These are phyloP conservation scores for Onychorhynchus coronatus DNA, from an alignment of 2,113 vertebrate species.

Conservation along the genomic window DNA sequence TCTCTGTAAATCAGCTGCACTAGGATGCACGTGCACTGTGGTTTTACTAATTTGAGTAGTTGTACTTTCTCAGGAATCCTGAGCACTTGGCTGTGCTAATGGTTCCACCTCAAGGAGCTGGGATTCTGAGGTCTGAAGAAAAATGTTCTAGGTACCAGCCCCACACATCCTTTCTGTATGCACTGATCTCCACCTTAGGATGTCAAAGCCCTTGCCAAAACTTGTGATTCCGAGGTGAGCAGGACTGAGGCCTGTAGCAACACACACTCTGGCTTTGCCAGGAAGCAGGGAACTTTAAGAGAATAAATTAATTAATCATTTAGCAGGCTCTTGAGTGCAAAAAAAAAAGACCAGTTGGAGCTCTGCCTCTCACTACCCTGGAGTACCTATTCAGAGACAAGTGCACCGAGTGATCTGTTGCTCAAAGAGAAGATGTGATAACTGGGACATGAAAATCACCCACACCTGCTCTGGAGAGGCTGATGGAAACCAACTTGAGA, in stretches of 20 bases:
- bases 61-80: background rate
- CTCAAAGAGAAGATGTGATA: background rate
- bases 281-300: background rate
- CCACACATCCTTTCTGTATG: background rate
- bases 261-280: background rate
- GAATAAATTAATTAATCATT: background rate
- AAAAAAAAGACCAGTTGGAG: background rate
- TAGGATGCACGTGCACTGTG: background rate
- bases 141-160: fast-evolving
- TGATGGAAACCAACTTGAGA: background rate
- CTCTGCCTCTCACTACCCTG: background rate
- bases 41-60: background rate
- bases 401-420: background rate
- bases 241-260: background rate
- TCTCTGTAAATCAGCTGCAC: background rate
- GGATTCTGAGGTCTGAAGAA: background rate
- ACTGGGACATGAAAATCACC: background rate
- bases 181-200: background rate
- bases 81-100: background rate
- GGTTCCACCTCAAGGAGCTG: background rate
- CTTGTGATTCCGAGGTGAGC: background rate
- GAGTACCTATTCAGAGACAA: constrained; percentile 19
- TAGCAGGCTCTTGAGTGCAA: background rate
- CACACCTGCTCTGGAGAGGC: background rate
- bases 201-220: background rate